Percentiles rank a stretch among this genome's conserved stretches.
These are phyloP conservation scores for Intellagama lesueurii DNA, from an alignment of 2,797 vertebrate genomes.

Conservation along the genomic window DNA sequence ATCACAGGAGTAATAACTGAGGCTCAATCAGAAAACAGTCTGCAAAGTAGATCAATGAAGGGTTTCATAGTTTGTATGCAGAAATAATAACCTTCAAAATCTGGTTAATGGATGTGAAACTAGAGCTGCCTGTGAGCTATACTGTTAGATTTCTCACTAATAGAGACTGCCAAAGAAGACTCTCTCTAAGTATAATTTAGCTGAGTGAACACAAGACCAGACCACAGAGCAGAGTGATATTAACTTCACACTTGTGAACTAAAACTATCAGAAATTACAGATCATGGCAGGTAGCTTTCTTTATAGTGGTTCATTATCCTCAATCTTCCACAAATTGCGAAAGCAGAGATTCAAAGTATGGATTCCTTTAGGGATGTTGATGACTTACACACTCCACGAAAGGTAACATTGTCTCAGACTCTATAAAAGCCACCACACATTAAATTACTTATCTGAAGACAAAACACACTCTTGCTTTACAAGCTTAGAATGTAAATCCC, in stretches of 20 bases:
- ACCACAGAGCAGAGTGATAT: conserved; percentile 12
- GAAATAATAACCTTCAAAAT: not conserved
- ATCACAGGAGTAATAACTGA: conserved; percentile 37
- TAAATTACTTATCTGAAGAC: conserved; percentile 22
- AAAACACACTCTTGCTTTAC: conserved; percentile 36
- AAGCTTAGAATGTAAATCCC: conserved; percentile 13
- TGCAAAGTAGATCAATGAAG: not conserved
- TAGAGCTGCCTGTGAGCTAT: not conserved
- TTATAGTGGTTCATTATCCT: conserved; percentile 3
- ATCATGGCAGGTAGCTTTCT: conserved; percentile 1
- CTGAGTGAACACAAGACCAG: not conserved
- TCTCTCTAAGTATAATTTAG: conserved; percentile 13
- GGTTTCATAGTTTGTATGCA: not conserved
- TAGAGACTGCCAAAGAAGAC: not conserved
- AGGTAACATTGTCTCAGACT: conserved; percentile 31
- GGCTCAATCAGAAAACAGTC: conserved; percentile 16
- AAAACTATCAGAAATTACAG: conserved; percentile 21
- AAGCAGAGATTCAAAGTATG: not conserved
- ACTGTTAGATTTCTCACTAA: conserved; percentile 28
- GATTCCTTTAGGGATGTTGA: conserved; percentile 6
- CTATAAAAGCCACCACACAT: not conserved
- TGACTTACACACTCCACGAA: fast-evolving
- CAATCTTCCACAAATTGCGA: not conserved
- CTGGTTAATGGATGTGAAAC: not conserved
- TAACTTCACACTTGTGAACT: conserved; percentile 28